A percentile compares a stretch with the other conserved stretches of the same genome.
These are phyloP conservation scores for Erynnis tages DNA, from an alignment of 2,888 invertebrate species.

Conservation along the genomic window DNA sequence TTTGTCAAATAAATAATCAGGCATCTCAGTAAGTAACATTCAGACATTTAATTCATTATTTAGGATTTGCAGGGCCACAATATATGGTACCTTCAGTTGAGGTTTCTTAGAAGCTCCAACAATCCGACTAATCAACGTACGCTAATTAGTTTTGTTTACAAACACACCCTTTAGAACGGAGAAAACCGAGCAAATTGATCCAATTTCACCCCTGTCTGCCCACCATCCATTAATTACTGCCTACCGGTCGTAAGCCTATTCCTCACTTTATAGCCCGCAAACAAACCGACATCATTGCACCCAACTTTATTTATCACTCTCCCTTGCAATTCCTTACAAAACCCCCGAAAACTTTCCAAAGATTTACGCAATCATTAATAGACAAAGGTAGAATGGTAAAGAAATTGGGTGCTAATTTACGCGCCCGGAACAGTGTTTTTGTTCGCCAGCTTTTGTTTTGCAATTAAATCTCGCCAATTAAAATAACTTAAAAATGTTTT, in stretches of 20 bases:
- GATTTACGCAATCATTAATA: constrained; percentile 26
- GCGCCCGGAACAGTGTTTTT: not conserved
- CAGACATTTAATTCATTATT: too few relatives aligned
- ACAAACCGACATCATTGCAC: constrained; percentile 74
- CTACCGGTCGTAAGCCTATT: constrained; percentile 53
- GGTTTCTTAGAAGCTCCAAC: not conserved
- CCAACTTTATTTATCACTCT: constrained; percentile 69
- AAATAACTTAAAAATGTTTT: too few relatives aligned
- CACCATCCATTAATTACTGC: constrained; percentile 75
- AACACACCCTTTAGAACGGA: constrained; percentile 53
- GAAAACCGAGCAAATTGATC: constrained; percentile 74
- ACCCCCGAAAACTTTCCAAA: constrained; percentile 24
- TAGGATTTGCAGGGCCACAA: not conserved
- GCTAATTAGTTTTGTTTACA: constrained; percentile 43
- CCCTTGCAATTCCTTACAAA: constrained; percentile 39
- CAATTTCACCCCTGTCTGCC: constrained; percentile 69
- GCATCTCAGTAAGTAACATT: too few relatives aligned
- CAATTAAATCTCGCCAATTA: not conserved
- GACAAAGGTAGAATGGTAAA: constrained; percentile 14
- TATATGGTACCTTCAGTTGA: not conserved
- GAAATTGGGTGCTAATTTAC: constrained; percentile 18
- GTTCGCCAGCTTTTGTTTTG: not conserved
- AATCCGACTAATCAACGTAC: constrained; percentile 52
- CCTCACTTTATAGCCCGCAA: constrained; percentile 72
- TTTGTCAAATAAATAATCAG: not conserved